phyloP scores from a whole-genome alignment of 2,888 invertebrate species.

The Dysmachus trigonus region DNA sequence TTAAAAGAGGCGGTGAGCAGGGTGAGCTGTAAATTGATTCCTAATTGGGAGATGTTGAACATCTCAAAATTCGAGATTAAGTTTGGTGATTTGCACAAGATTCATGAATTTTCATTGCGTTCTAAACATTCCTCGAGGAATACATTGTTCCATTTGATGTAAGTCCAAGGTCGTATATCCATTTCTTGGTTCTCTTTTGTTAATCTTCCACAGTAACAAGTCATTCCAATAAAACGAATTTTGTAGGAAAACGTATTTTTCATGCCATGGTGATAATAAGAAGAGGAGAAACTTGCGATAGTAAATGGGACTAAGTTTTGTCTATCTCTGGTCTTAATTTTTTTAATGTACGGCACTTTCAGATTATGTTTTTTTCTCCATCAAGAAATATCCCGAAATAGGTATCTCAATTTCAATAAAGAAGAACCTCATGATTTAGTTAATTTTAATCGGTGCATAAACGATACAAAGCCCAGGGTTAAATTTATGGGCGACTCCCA shows the following conservation, averaged over 20 bases:
- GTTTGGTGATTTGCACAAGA: not conserved
- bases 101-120: not conserved
- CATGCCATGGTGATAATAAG: not conserved
- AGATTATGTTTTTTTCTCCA: no score
- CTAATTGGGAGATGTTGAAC: not conserved
- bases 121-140: not conserved
- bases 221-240: not conserved
- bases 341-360: no score
- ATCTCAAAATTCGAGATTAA: not conserved
- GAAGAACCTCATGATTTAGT: no score
- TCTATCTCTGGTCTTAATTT: no score
- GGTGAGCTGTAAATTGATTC: constrained; percentile 58
- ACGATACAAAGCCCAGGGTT: no score
- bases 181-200: not conserved
- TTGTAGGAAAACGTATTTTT: not conserved
- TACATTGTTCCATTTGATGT: not conserved
- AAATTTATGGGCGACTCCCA: no score
- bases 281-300: not conserved
- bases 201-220: not conserved
- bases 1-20: constrained; percentile 67
- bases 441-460: no score
- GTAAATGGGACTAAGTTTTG: no score
- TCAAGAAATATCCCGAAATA: no score
- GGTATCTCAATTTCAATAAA: no score
- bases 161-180: not conserved